Evolutionary conservation across 2,888 invertebrate species (phyloP), one percentile per base, ranked within the genome.

Genomic region (Athalia cordata): DNA sequence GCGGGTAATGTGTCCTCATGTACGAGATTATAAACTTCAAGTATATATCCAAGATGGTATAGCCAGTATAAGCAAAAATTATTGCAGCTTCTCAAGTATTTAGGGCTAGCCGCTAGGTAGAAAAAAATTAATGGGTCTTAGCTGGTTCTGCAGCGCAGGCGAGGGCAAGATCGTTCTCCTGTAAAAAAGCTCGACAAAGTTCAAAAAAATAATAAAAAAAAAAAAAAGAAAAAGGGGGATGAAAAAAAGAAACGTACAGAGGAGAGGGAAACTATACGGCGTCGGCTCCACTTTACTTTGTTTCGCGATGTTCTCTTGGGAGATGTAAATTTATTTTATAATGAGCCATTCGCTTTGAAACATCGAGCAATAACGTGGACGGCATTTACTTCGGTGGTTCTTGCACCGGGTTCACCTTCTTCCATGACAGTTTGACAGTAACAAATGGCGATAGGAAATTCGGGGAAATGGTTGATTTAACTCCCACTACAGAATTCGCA

Each of bases 281-380:
- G 59, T 45, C 47, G 62, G 6, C n/a, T 75, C 29, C 50, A 9
- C 49, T 75, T 43, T n/a, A 50, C 50, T 52, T 62, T 50, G 62
- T 75, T 75, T 62, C 62, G 45, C 64, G 64, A 50, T 75, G 75
- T 52, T 50, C 62, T 75, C 62, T 5, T 61, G 64, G 75, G 50
- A 43, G 75, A 75, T 75, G 75, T 75, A 57, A 75, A 75, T 75
- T 75, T 75, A 62, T 75, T 75, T 75, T 64, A 75, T 75, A 62
- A 75, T 75, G 62, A 75, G 75, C 64, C 75, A 75, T 75, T 75
- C 62, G 62, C 75, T 75, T 49, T 75, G 62, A 75, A 75, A 75
- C 62, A 75, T 75, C 49, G 62, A 61, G 62, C 72, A 59, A 72
- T 72, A 59, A 72, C 61, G 59, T 47, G 59, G 59, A n/a, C 4